Conservation (phyloP, 2,113 vertebrate genomes). For the Riparia riparia region DNA sequence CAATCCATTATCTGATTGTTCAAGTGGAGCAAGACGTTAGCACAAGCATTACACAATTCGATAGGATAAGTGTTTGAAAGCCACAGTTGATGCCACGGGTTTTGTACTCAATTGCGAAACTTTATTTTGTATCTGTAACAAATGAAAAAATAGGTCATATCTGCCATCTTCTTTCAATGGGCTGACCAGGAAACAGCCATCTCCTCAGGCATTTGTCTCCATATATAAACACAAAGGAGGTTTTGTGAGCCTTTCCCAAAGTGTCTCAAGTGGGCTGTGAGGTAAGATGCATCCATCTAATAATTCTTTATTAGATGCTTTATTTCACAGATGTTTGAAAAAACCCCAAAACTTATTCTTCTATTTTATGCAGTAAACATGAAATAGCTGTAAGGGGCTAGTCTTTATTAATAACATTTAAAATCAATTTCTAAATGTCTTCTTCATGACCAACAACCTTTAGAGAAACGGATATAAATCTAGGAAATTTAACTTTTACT, state of each 20-base stretch:
- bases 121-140: not conserved
- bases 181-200: not conserved
- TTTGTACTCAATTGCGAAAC: not conserved
- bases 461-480: not conserved
- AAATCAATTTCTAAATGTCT: not conserved
- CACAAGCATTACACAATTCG: not conserved
- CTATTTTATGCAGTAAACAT: not conserved
- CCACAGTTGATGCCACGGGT: not conserved
- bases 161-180: not conserved
- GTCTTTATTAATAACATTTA: not conserved
- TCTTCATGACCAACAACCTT: not conserved
- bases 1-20: not conserved
- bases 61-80: slow-evolving; percentile 29
- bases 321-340: not conserved
- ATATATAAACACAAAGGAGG: not conserved
- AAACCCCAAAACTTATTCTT: not conserved
- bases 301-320: not conserved
- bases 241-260: not conserved
- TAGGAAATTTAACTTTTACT: not conserved
- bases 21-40: slow-evolving; percentile 50
- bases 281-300: not conserved
- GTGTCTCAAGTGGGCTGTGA: accelerated
- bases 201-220: not conserved
- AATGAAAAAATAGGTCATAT: not conserved
- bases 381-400: not conserved